Percentiles rank a stretch among this genome's conserved stretches.
Evolutionary conservation across 2,113 vertebrate genomes (phyloP).

Genomic region (Conger conger): DNA sequence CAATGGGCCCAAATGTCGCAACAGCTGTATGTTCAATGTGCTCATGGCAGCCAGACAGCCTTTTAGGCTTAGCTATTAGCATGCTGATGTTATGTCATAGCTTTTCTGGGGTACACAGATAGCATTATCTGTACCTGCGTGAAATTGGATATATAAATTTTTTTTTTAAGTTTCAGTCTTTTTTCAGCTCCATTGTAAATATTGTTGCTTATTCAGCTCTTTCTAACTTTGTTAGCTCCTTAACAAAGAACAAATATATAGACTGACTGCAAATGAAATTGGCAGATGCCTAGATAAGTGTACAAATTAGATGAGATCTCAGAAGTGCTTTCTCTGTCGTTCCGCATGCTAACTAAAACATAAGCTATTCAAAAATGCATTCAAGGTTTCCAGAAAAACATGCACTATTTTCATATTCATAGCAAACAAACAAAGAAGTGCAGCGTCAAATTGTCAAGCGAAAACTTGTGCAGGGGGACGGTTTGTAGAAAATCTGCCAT

Average conservation of each 20-base stretch:
- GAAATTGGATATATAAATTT: not conserved
- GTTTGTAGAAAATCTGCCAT: not conserved
- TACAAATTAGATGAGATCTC: not conserved
- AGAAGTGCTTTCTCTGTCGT: not conserved
- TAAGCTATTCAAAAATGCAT: not conserved
- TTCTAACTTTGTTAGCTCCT: not conserved
- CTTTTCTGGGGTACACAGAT: not conserved
- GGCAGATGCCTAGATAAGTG: not conserved
- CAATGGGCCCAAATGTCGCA: not conserved
- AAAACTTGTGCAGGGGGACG: not conserved
- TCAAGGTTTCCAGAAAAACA: not conserved
- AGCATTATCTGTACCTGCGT: not conserved
- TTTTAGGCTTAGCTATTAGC: not conserved
- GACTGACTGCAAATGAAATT: not conserved
- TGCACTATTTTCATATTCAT: not conserved
- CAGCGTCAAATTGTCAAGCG: not conserved
- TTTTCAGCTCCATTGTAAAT: not conserved
- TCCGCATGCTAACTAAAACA: not conserved
- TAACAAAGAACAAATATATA: not conserved
- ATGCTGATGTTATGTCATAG: not conserved
- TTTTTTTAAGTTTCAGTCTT: not conserved
- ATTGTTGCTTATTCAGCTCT: not conserved
- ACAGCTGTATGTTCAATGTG: not conserved
- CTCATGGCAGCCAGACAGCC: no score
- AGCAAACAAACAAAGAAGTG: not conserved